phyloP scores from a whole-genome alignment of 2,113 vertebrate species.

The Amblyornis subalaris region DNA sequence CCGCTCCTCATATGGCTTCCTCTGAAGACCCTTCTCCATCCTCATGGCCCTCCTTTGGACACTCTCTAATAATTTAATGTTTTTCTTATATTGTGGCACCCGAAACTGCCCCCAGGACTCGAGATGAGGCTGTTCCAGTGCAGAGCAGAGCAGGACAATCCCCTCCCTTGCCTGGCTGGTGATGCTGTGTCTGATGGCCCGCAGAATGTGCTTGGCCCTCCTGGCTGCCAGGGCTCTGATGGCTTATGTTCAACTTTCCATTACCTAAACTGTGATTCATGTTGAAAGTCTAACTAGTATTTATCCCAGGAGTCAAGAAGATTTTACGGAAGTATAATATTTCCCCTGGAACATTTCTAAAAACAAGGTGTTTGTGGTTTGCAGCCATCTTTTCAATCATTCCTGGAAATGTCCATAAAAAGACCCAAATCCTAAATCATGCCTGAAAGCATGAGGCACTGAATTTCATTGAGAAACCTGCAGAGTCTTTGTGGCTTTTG shows the following conservation, averaged over 20 bases:
- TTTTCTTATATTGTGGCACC: not conserved
- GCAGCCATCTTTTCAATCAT: not conserved
- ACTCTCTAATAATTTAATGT: not conserved
- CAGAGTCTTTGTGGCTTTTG: not conserved
- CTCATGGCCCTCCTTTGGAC: not conserved
- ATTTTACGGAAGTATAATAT: not conserved
- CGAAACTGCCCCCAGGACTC: rapidly evolving
- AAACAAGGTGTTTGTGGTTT: not conserved
- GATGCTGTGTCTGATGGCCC: not conserved
- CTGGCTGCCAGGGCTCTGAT: not conserved
- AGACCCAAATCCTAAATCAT: not conserved
- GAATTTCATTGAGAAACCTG: not conserved
- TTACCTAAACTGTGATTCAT: not conserved
- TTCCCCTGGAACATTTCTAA: not conserved
- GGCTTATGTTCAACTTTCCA: not conserved
- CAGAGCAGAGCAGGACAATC: not conserved
- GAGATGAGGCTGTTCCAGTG: rapidly evolving
- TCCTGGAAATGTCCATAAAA: not conserved
- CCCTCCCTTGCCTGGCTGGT: rapidly evolving
- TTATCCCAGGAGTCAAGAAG: not conserved
- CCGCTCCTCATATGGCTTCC: rapidly evolving
- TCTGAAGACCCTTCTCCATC: not conserved
- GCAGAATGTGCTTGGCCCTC: rapidly evolving
- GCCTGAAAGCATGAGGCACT: not conserved
- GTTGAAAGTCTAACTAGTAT: not conserved